phyloP scores from a whole-genome alignment of 2,113 vertebrate genomes.

The Paratilapia polleni region DNA sequence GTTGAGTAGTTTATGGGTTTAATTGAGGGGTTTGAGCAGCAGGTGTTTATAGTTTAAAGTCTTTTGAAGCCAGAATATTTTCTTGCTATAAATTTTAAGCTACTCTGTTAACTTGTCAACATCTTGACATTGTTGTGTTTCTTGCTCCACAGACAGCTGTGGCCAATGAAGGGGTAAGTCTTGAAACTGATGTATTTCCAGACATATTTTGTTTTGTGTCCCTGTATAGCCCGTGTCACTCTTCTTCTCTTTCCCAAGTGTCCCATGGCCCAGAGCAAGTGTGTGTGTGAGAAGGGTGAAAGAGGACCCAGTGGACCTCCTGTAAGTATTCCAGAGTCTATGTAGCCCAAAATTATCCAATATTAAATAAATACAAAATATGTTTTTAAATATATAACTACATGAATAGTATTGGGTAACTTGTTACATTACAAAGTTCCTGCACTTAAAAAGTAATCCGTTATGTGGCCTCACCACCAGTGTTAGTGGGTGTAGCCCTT shows the following conservation, averaged over 20 bases:
- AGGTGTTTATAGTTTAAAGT: too few relatives aligned
- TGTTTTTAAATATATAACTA: neutral
- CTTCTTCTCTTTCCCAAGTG: conserved; percentile 79
- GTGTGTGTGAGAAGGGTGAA: conserved; percentile 89
- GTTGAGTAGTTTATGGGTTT: neutral
- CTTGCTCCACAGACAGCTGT: conserved; percentile 79
- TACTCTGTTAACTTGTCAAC: neutral
- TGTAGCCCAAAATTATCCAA: neutral
- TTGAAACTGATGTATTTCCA: neutral
- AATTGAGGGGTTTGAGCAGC: neutral
- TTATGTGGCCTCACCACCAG: too few relatives aligned
- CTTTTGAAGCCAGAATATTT: neutral
- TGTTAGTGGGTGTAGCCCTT: too few relatives aligned
- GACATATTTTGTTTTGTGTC: conserved; percentile 1
- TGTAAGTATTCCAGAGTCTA: conserved; percentile 79
- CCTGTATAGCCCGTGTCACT: conserved; percentile 5
- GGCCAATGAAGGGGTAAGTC: conserved; percentile 86
- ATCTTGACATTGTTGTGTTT: conserved; percentile 39
- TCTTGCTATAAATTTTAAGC: neutral
- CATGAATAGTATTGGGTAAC: neutral
- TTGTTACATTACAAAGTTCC: too few relatives aligned
- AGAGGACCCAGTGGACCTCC: conserved; percentile 82
- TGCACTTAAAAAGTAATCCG: too few relatives aligned
- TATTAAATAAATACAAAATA: neutral
- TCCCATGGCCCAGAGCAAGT: conserved; percentile 72